phyloP scores from a whole-genome alignment of 2,113 vertebrate genomes.

The Nannobrachium achirus region DNA sequence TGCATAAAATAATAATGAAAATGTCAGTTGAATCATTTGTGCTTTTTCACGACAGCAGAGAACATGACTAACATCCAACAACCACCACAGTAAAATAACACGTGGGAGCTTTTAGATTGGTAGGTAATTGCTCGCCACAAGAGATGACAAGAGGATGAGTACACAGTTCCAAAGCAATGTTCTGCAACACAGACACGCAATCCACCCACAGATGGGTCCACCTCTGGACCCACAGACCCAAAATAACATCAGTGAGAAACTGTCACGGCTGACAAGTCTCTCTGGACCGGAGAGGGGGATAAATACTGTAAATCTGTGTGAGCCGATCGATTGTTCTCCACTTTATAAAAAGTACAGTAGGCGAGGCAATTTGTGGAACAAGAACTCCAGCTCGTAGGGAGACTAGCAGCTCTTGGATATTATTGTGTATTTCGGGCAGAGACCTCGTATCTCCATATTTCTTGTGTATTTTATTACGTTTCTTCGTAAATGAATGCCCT shows the following conservation, averaged over 20 bases:
- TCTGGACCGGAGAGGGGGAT: slow-evolving; percentile 21
- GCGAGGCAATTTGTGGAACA: slow-evolving; percentile 61
- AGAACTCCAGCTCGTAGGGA: slow-evolving; percentile 22
- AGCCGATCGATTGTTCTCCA: slow-evolving; percentile 20
- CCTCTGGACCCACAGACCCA: not conserved
- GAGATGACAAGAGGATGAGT: not conserved
- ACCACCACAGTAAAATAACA: not conserved
- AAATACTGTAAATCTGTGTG: slow-evolving; percentile 55
- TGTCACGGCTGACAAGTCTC: slow-evolving; percentile 45
- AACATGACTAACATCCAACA: not conserved
- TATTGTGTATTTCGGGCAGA: not conserved
- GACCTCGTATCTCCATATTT: too few species aligned
- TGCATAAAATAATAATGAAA: slow-evolving; percentile 38
- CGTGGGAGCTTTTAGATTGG: slow-evolving; percentile 21
- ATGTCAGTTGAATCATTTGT: slow-evolving; percentile 37
- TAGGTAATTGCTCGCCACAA: slow-evolving; percentile 51
- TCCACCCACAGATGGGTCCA: slow-evolving; percentile 24
- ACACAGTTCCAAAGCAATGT: slow-evolving; percentile 14
- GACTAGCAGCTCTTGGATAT: slow-evolving; percentile 15
- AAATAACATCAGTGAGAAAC: slow-evolving; percentile 43
- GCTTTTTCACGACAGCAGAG: slow-evolving; percentile 17
- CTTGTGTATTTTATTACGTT: too few species aligned
- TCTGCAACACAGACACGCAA: slow-evolving; percentile 5
- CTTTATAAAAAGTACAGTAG: slow-evolving; percentile 51
- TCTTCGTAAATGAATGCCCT: too few species aligned